These are phyloP conservation scores for Eupithecia abbreviata DNA, from an alignment of 2,888 invertebrate genomes.

Conservation along the genomic window DNA sequence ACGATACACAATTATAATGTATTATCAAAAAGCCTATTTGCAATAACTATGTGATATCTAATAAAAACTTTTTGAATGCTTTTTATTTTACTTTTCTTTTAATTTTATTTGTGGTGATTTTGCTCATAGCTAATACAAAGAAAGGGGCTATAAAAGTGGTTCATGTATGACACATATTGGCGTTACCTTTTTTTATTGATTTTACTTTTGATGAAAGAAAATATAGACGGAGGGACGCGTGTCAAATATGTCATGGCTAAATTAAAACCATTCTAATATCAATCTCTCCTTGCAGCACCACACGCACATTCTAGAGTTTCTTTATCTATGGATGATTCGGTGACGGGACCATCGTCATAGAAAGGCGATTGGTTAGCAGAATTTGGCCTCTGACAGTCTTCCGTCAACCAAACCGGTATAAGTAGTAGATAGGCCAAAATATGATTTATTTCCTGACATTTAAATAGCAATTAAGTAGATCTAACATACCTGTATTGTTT, in stretches of 20 bases:
- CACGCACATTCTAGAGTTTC: not conserved
- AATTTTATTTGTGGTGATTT: not conserved
- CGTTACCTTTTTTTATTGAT: no score
- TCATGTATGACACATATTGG: not conserved
- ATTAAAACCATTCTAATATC: not conserved
- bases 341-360: not conserved
- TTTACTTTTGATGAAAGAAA: not conserved
- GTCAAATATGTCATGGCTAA: no score
- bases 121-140: not conserved
- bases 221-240: not conserved
- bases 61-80: not conserved
- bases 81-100: not conserved
- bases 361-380: not conserved
- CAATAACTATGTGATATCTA: not conserved
- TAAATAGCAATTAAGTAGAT: not conserved
- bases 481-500: not conserved
- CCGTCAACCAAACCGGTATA: not conserved
- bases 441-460: constrained; percentile 2
- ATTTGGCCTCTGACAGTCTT: not conserved
- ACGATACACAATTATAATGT: not conserved
- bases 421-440: not conserved
- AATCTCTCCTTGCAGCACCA: not conserved
- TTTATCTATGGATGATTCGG: not conserved
- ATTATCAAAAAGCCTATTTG: not conserved
- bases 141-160: not conserved